A percentile compares a stretch with the other conserved stretches of the same genome.
These are phyloP conservation scores for Lepisosteus osseus DNA, from an alignment of 2,113 vertebrate species.

Conservation along the genomic window DNA sequence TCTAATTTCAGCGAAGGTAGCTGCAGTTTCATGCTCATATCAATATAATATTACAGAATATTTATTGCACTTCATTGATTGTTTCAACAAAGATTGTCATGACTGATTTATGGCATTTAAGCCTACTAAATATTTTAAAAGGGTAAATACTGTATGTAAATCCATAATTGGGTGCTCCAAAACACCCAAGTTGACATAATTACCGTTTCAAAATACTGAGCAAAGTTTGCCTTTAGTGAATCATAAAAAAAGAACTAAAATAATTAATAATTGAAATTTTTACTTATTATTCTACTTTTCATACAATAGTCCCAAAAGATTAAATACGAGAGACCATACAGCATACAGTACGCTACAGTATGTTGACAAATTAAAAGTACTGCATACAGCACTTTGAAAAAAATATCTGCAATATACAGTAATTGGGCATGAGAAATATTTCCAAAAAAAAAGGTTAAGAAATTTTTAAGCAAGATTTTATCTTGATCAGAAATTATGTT, in stretches of 20 bases:
- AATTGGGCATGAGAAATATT: no score
- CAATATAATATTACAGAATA: conserved; percentile 81
- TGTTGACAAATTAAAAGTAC: no score
- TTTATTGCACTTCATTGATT: conserved; percentile 76
- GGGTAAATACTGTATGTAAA: conserved; percentile 64
- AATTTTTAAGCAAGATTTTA: no score
- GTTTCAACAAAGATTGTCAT: conserved; percentile 75
- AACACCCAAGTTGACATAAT: background rate
- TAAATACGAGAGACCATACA: no score
- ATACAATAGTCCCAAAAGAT: no score
- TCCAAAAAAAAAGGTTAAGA: no score
- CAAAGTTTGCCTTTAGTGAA: background rate
- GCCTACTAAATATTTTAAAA: conserved; percentile 76
- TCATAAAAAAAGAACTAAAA: no score
- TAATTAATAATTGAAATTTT: background rate
- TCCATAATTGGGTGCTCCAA: conserved; percentile 6
- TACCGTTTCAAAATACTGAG: background rate
- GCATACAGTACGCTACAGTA: no score
- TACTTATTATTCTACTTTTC: background rate
- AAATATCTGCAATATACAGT: no score
- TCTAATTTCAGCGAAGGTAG: conserved; percentile 72
- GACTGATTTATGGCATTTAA: conserved; percentile 79
- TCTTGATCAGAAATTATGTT: no score
- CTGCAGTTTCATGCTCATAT: conserved; percentile 65
- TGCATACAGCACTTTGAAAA: no score